Evolutionary conservation across 2,797 vertebrate genomes (phyloP), one percentile per base, ranked within the genome.

Genomic region (Euphonia xanthogaster): DNA sequence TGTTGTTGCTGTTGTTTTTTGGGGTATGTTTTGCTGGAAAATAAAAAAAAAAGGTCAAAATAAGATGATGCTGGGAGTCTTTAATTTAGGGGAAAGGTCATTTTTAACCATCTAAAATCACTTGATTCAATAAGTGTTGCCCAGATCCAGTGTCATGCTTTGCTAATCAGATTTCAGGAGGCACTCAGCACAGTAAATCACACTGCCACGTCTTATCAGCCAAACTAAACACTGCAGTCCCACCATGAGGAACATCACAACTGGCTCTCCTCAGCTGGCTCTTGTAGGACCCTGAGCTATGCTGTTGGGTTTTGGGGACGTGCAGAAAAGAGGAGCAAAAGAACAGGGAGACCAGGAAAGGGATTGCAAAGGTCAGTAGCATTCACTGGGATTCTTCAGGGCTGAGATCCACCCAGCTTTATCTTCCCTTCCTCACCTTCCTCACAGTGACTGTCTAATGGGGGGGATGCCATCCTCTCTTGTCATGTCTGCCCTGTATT

Each of bases 91-190:
- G 27, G 25, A 91, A 91, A 95, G 66, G 58, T 24, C 31, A 75
- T 87, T 93, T 94, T 90, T 78, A 80, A 75, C 37, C 1, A 0
- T 47, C 35, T 30, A n/a, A 75, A 91, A 83, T 62, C 2, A 2
- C 54, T 95, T 88, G 68, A 68, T 62, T 92, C 81, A 83, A 10
- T 58, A 92, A 91, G 42, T 2, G 3, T n/a, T 89, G 47, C 50
- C 65, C 4, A 3, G 54, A 65, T 75, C 35, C 45, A 55, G 65
- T 55, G 70, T 66, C 84, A 55, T 14, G 54, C 30, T 83, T 78
- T 90, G 66, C 47, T 96, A 66, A 91, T 86, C 78, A 72, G 85
- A 68, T 95, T 58, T 84, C 65, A 70, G 81, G 55, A 79, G 78
- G 53, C 5, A 21, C 31, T 37, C 68, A 66, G 81, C 42, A 17